Evolutionary conservation across 2,888 invertebrate species (phyloP).

Genomic region (Hedya salicella): DNA sequence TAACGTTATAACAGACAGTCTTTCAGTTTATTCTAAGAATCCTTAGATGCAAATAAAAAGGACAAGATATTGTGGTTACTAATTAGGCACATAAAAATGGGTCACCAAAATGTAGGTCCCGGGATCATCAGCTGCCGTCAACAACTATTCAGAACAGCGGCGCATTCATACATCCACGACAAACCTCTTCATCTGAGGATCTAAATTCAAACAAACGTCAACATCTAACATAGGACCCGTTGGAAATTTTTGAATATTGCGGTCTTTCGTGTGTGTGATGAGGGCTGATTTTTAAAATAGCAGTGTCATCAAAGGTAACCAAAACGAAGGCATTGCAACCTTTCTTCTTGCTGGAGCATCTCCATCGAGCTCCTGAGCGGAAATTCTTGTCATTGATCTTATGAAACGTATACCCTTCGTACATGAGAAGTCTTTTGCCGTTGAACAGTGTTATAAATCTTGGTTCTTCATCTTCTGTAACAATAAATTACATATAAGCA

Average conservation of each 20-base stretch:
- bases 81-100: too few species aligned
- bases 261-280: conserved; percentile 28
- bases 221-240: conserved; percentile 27
- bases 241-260: conserved; percentile 15
- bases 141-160: too few species aligned
- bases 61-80: too few species aligned
- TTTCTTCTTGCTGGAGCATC: conserved; percentile 41
- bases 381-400: conserved; percentile 38
- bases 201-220: background rate
- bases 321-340: conserved; percentile 37
- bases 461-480: conserved; percentile 15
- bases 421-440: conserved; percentile 39
- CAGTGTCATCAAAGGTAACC: conserved; percentile 34
- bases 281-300: conserved; percentile 27
- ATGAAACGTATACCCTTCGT: conserved; percentile 36
- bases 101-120: too few species aligned
- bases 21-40: background rate
- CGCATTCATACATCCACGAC: too few species aligned
- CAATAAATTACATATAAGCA: background rate
- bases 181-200: background rate
- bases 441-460: conserved; percentile 31
- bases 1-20: background rate
- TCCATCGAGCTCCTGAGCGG: conserved; percentile 35
- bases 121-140: too few species aligned
- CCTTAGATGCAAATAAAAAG: too few species aligned